phyloP scores from a whole-genome alignment of 2,888 invertebrate species.

The Lathronympha strigana region DNA sequence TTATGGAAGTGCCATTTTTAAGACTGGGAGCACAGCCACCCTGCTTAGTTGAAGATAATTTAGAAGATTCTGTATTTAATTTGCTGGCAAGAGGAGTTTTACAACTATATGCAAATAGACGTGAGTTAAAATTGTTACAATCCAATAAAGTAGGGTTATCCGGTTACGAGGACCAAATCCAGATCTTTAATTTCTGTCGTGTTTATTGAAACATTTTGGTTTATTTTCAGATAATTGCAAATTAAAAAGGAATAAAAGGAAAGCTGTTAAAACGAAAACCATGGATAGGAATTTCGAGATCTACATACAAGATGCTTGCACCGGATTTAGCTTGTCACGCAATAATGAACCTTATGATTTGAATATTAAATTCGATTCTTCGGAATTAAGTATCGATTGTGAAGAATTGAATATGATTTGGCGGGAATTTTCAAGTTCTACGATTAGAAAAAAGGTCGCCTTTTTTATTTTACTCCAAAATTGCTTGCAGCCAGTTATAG shows the following conservation, averaged over 20 bases:
- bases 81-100: slow-evolving; percentile 85
- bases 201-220: neutral
- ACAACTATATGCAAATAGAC: slow-evolving; percentile 83
- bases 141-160: neutral
- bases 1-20: slow-evolving; percentile 87
- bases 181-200: neutral
- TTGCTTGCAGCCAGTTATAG: slow-evolving; percentile 65
- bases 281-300: slow-evolving; percentile 61
- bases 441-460: slow-evolving; percentile 61
- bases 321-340: slow-evolving; percentile 59
- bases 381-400: slow-evolving; percentile 49
- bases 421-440: slow-evolving; percentile 52
- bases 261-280: slow-evolving; percentile 66
- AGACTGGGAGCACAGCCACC: slow-evolving; percentile 89
- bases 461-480: slow-evolving; percentile 70
- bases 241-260: slow-evolving; percentile 74
- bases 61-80: slow-evolving; percentile 78
- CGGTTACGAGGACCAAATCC: slow-evolving; percentile 13
- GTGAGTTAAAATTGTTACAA: slow-evolving; percentile 67
- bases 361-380: slow-evolving; percentile 30
- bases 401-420: slow-evolving; percentile 63
- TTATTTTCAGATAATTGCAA: slow-evolving; percentile 74
- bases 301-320: slow-evolving; percentile 61
- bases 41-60: slow-evolving; percentile 74
- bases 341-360: slow-evolving; percentile 25